phyloP scores from a whole-genome alignment of 1,140 invertebrate genomes.

The Drosophila hydei region DNA sequence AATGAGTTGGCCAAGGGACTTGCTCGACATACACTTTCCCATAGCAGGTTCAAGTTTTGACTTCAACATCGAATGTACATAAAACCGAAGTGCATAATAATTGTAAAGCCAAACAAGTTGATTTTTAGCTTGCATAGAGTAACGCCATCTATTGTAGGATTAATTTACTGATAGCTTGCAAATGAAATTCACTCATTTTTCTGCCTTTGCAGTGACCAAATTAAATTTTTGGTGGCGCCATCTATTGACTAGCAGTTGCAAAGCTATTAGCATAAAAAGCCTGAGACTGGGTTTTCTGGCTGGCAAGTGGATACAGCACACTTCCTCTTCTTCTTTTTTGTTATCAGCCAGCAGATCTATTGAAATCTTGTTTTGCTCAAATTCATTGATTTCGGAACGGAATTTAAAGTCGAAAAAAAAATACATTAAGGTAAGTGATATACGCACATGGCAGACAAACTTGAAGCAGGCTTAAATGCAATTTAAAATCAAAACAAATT shows the following conservation, averaged over 20 bases:
- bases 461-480: not conserved
- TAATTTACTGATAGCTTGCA: no score
- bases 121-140: not conserved
- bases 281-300: not conserved
- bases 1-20: slow-evolving; percentile 39
- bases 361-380: not conserved
- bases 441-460: not conserved
- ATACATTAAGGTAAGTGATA: not conserved
- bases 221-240: not conserved
- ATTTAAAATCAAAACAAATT: not conserved
- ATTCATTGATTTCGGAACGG: not conserved
- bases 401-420: not conserved
- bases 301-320: not conserved
- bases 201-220: no score
- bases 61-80: not conserved
- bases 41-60: not conserved
- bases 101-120: not conserved
- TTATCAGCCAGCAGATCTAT: not conserved
- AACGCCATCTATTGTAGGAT: slow-evolving; percentile 7
- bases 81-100: not conserved
- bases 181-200: no score
- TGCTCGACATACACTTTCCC: not conserved
- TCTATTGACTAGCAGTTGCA: not conserved
- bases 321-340: no score
- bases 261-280: not conserved